Percentiles rank a stretch among this genome's conserved stretches.
These are phyloP conservation scores for Pantherophis guttatus DNA, from an alignment of 2,113 vertebrate genomes.

Conservation along the genomic window DNA sequence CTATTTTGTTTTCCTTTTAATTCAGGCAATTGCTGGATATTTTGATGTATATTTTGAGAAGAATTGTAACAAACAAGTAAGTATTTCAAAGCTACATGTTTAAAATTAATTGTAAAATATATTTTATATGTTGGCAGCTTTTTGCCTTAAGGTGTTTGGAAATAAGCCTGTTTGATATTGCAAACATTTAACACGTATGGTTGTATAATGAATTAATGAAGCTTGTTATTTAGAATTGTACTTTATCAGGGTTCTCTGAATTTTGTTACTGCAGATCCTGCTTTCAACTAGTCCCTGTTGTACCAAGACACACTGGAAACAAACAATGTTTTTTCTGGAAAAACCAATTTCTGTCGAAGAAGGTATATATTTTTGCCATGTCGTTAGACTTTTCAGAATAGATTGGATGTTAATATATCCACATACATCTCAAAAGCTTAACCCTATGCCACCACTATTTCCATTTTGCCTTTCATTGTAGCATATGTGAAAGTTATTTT, in stretches of 20 bases:
- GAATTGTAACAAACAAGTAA: conserved; percentile 86
- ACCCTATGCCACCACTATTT: too few species aligned
- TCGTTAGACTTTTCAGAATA: neutral
- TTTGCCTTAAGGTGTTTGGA: conserved; percentile 65
- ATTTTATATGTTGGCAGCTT: conserved; percentile 61
- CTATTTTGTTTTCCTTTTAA: conserved; percentile 35
- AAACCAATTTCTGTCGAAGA: conserved; percentile 80
- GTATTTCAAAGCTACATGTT: conserved; percentile 55
- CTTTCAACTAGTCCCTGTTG: conserved; percentile 89
- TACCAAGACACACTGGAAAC: conserved; percentile 93
- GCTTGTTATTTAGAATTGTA: conserved; percentile 66
- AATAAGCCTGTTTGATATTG: conserved; percentile 68
- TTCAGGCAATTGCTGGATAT: conserved; percentile 91
- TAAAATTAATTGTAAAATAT: conserved; percentile 45
- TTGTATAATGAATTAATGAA: conserved; percentile 68
- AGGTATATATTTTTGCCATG: conserved; percentile 67
- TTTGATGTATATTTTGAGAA: conserved; percentile 94
- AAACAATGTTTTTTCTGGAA: conserved; percentile 89
- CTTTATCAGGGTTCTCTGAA: conserved; percentile 69
- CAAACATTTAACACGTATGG: conserved; percentile 47
- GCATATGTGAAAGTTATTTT: neutral
- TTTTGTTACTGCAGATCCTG: conserved; percentile 76
- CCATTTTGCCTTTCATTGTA: neutral
- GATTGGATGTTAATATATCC: neutral
- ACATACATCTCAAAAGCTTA: neutral